Evolutionary conservation across 2,113 vertebrate genomes (phyloP).

Genomic region (Cephalopholis sonnerati): DNA sequence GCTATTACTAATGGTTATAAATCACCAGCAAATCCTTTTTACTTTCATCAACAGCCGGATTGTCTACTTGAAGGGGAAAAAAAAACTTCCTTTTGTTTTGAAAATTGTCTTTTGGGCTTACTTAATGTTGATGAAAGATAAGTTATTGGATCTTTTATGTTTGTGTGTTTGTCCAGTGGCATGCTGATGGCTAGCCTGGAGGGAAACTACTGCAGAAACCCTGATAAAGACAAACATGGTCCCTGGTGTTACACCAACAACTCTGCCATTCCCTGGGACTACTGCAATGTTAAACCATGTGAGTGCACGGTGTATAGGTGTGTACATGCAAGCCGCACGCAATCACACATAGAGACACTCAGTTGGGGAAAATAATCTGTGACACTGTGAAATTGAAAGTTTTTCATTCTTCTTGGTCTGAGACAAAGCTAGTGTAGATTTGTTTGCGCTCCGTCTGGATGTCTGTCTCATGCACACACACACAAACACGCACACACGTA

Average conservation of each 20-base stretch:
- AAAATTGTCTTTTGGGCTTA: slow-evolving; percentile 27
- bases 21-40: slow-evolving; percentile 36
- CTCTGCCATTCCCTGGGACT: slow-evolving; percentile 94
- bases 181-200: slow-evolving; percentile 86
- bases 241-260: slow-evolving; percentile 97
- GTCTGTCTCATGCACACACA: neutral
- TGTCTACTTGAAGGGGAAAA: neutral
- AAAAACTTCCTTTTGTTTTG: slow-evolving; percentile 15
- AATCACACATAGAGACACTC: neutral
- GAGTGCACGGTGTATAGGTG: slow-evolving; percentile 76
- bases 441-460: slow-evolving; percentile 14
- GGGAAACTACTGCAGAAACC: slow-evolving; percentile 95
- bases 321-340: neutral
- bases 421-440: neutral
- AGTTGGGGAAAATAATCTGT: neutral
- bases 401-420: slow-evolving; percentile 6
- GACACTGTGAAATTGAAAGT: slow-evolving; percentile 22
- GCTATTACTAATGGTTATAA: slow-evolving; percentile 58
- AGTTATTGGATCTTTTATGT: slow-evolving; percentile 41
- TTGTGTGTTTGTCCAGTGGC: slow-evolving; percentile 65
- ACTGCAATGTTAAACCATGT: slow-evolving; percentile 94
- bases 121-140: slow-evolving; percentile 41
- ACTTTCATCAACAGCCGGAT: slow-evolving; percentile 17
- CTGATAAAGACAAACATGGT: slow-evolving; percentile 97
- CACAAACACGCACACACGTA: neutral